phyloP scores from a whole-genome alignment of 2,797 vertebrate genomes.

The Menidia menidia region DNA sequence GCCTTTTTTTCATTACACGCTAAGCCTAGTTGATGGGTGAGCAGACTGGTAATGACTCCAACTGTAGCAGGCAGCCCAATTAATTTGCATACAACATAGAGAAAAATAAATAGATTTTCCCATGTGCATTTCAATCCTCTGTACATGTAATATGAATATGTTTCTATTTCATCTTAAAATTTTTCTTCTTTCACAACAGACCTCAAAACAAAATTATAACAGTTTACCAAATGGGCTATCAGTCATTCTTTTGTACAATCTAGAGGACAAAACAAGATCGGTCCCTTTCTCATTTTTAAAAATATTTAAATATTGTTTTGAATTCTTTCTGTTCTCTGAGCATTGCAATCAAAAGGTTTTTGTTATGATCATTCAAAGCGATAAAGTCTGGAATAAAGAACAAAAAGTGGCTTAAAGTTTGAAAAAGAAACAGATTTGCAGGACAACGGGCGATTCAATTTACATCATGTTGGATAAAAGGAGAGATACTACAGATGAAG shows the following conservation, averaged over 20 bases:
- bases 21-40: constrained; percentile 68
- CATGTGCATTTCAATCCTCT: constrained; percentile 54
- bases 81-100: constrained; percentile 72
- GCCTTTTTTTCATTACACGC: constrained; percentile 77
- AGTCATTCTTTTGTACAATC: constrained; percentile 50
- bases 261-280: constrained; percentile 47
- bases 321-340: constrained; percentile 38
- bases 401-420: constrained; percentile 55
- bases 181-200: constrained; percentile 25
- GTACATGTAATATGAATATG: constrained; percentile 64
- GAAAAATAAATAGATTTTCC: constrained; percentile 64
- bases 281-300: constrained; percentile 32
- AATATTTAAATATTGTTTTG: constrained; percentile 59
- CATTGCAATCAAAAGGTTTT: constrained; percentile 37
- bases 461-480: constrained; percentile 25
- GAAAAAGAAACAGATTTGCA: constrained; percentile 38
- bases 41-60: constrained; percentile 77
- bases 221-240: constrained; percentile 25
- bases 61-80: constrained; percentile 59
- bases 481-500: not conserved
- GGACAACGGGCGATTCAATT: constrained; percentile 29
- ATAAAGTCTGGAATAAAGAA: constrained; percentile 25
- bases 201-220: constrained; percentile 29
- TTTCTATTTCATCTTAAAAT: constrained; percentile 41
- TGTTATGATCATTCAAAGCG: constrained; percentile 67